Conservation (phyloP, 2,797 vertebrate species). For the Aplochiton taeniatus region DNA sequence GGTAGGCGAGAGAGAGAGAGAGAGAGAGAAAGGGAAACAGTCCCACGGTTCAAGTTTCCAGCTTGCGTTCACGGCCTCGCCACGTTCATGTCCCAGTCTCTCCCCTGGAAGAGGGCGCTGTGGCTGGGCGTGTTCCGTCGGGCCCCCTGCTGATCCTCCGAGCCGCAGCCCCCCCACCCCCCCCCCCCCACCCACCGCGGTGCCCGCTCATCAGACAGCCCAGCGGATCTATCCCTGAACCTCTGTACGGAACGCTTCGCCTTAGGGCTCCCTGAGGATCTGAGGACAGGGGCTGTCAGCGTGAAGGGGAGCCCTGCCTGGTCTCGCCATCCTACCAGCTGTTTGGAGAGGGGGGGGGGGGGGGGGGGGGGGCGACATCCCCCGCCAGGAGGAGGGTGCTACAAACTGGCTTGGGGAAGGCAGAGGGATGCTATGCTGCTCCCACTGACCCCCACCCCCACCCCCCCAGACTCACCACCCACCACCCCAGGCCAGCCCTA, state of each 20-base stretch:
- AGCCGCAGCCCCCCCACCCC: no score
- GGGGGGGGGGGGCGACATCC: constrained; percentile 17
- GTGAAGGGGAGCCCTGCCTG: no score
- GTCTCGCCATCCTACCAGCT: constrained; percentile 50
- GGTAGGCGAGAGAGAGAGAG: constrained; percentile 22
- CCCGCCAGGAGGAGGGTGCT: constrained; percentile 10
- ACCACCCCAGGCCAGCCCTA: no score
- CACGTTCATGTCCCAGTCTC: constrained; percentile 18
- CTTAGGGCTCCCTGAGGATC: no score
- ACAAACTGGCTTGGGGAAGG: neutral
- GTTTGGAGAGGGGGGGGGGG: constrained; percentile 22
- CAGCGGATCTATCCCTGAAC: no score
- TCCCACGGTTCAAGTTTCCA: constrained; percentile 49
- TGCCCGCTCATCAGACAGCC: no score
- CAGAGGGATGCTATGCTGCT: no score
- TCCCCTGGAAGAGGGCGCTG: constrained; percentile 12
- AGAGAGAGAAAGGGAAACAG: constrained; percentile 36
- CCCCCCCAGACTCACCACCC: no score
- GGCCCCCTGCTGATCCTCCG: neutral
- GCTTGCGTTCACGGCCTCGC: constrained; percentile 42
- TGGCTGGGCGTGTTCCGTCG: neutral
- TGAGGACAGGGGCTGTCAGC: constrained; percentile 30
- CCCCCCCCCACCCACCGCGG: no score
- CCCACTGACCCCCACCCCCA: no score
- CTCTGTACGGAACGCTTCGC: no score